These are phyloP conservation scores for Toxotes lorentzi DNA, from an alignment of 2,797 vertebrate species.

Conservation along the genomic window DNA sequence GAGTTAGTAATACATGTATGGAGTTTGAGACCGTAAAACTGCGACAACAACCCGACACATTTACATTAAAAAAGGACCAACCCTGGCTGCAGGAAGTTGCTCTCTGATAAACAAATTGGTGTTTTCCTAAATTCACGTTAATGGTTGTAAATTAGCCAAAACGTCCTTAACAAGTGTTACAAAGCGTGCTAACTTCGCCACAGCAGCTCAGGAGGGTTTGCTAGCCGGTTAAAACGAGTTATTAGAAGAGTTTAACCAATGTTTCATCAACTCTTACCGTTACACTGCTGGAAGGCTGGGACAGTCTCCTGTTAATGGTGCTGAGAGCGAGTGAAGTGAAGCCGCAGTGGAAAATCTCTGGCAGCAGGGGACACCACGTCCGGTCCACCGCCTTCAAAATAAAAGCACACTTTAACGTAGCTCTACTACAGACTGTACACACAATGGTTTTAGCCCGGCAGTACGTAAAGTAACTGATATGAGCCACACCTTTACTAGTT, in stretches of 20 bases:
- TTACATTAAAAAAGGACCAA: neutral
- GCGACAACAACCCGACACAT: too few relatives aligned
- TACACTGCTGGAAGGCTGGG: constrained; percentile 28
- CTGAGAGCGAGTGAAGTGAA: constrained; percentile 58
- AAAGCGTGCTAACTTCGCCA: neutral
- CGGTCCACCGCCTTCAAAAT: constrained; percentile 48
- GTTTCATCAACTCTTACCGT: constrained; percentile 81
- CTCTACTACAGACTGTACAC: too few relatives aligned
- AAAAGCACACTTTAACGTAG: constrained; percentile 52
- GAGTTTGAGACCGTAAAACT: fast-evolving
- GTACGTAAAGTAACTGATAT: neutral
- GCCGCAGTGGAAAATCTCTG: constrained; percentile 52
- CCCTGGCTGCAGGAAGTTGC: constrained; percentile 1
- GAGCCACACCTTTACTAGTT: neutral
- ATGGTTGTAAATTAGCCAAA: neutral
- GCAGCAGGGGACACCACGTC: constrained; percentile 22
- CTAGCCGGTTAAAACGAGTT: neutral
- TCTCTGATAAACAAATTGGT: constrained; percentile 13
- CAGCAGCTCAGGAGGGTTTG: fast-evolving
- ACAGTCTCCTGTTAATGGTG: constrained; percentile 65
- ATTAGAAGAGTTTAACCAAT: neutral
- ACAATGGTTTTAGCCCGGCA: too few relatives aligned
- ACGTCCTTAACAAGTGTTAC: neutral
- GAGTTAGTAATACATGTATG: neutral
- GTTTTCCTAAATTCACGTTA: constrained; percentile 6